These are phyloP conservation scores for Gryon sp. DNA, from an alignment of 1,140 invertebrate species.

Conservation along the genomic window DNA sequence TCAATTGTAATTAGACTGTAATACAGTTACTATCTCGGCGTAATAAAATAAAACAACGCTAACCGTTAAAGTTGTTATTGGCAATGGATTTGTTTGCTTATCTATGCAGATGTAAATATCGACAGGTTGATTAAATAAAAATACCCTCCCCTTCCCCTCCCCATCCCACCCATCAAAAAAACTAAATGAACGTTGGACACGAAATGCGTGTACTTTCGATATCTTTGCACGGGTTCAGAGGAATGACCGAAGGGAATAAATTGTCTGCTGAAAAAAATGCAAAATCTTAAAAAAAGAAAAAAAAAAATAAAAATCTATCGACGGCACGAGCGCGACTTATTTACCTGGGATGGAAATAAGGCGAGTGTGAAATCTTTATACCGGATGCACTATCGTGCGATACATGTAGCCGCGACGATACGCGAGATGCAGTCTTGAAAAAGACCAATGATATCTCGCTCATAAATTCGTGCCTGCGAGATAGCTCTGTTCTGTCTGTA, in stretches of 20 bases:
- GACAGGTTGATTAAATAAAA: slow-evolving; percentile 52
- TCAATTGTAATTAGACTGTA: slow-evolving; percentile 32
- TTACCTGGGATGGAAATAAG: slow-evolving; percentile 60
- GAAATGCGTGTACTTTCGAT: slow-evolving; percentile 39
- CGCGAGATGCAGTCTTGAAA: slow-evolving; percentile 61
- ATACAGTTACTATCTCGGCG: slow-evolving; percentile 20
- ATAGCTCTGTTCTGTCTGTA: slow-evolving; percentile 41
- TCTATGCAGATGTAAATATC: slow-evolving; percentile 45
- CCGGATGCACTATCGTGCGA: slow-evolving; percentile 62
- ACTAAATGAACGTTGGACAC: slow-evolving; percentile 42
- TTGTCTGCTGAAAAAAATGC: too few species aligned
- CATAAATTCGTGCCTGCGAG: slow-evolving; percentile 53
- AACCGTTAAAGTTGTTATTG: slow-evolving; percentile 3
- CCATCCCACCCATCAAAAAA: too few species aligned
- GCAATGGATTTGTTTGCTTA: slow-evolving; percentile 28
- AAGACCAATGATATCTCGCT: slow-evolving; percentile 46
- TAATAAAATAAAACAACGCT: slow-evolving; percentile 19
- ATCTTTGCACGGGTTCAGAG: slow-evolving; percentile 6
- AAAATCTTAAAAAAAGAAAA: slow-evolving; percentile 49
- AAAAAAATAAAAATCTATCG: too few species aligned
- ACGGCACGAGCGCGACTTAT: slow-evolving; percentile 64
- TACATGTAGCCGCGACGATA: slow-evolving; percentile 63
- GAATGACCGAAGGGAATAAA: slow-evolving; percentile 50
- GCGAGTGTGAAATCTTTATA: slow-evolving; percentile 63
- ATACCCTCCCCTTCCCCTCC: too few species aligned